Base-by-base conservation (phyloP, 2,888 invertebrate species). In the Phortica okadai region DNA sequence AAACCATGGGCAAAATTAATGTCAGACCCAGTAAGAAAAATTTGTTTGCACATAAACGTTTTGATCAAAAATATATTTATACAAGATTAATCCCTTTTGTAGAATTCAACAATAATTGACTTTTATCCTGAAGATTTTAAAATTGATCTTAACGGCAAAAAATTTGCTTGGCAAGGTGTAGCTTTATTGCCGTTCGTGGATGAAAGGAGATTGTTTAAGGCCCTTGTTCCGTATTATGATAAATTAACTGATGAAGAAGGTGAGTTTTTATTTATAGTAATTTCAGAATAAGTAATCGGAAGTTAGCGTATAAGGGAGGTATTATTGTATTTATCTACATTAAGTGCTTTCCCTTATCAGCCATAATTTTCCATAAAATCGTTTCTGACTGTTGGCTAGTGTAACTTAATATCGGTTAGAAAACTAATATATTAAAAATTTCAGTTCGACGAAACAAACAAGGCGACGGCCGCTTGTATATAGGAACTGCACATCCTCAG, bases 141-240 rank as follows among this genome's bases (percentile, higher is more conserved):
- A 92, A 98, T 99, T 79, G 99, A 99, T 92, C 92, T 99, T 82
- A 99, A 99, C 92, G 99, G 99, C 50, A 99, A 99, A 92, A 99
- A 98, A 92, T 99, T 97, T 92, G 99, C 99, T 72, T 99, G 99
- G 99, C 99, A 99, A 92, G 99, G 99, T 66, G 99, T 99, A 1
- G 99, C 99, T 0, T 92, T 99, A 59, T 92, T 99, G 79, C 99
- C 99, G 6, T 99, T 99, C 92, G 99, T 99, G 0, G 99, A 99
- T 84, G 99, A 99, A 92, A 93, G 93, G 77, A 92, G 99, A 78
- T 93, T 99, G 74, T 96, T 97, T 89, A 95, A 95, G 85, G 97
- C 98, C 0, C 91, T 99, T 56, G 93, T 94, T 84, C 94, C 95
- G 0, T 97, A 95, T 82, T 98, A 99, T 88, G 92, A 93, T 0